These are phyloP conservation scores for Jacana jacana DNA, from an alignment of 2,113 vertebrate species.

Conservation along the genomic window DNA sequence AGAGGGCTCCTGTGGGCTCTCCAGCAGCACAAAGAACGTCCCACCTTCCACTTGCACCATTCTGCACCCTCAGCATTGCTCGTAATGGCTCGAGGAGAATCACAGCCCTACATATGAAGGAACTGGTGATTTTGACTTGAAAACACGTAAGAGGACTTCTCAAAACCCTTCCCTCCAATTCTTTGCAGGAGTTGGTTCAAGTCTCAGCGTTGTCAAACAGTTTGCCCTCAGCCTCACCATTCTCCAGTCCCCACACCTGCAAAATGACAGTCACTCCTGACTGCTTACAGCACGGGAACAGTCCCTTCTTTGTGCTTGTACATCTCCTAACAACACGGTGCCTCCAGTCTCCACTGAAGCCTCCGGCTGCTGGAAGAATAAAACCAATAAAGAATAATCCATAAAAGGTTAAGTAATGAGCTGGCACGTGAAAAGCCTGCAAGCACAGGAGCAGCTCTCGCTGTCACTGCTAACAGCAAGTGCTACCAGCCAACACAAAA, in stretches of 20 bases:
- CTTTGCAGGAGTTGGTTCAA: neutral
- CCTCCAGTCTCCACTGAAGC: neutral
- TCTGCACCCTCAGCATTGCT: neutral
- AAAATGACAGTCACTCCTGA: neutral
- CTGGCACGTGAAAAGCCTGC: neutral
- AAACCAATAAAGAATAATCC: neutral
- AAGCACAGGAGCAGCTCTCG: neutral
- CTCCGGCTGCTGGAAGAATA: neutral
- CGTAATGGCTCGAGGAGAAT: neutral
- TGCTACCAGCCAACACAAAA: neutral
- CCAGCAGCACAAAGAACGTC: neutral
- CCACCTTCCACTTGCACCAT: neutral
- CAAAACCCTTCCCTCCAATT: neutral
- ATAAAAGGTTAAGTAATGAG: neutral
- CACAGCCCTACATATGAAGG: accelerated
- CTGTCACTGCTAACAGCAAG: neutral
- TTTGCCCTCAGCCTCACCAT: neutral
- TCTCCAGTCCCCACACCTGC: neutral
- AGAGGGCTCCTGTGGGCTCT: neutral
- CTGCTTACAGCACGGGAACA: neutral
- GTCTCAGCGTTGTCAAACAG: neutral
- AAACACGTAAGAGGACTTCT: neutral
- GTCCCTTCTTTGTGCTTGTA: neutral
- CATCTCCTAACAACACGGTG: neutral
- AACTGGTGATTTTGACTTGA: neutral